Conservation (phyloP, 2,797 vertebrate genomes). For the Hoplostethus mediterraneus region DNA sequence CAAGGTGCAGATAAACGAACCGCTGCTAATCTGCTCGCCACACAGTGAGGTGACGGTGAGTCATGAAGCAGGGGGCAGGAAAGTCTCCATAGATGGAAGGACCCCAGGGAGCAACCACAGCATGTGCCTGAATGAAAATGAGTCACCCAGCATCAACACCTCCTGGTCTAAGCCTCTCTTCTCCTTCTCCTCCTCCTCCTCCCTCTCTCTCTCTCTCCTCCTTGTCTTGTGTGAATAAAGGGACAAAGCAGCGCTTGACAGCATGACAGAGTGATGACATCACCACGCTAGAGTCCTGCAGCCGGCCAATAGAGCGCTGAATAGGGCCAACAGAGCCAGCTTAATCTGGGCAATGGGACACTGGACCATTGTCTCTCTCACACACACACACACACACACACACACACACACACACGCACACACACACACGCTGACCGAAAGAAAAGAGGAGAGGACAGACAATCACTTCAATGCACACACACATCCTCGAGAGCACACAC, state of each 20-base stretch:
- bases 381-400: conserved; percentile 1
- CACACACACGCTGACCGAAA: neutral
- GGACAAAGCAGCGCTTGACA: conserved; percentile 50
- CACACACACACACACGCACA: neutral
- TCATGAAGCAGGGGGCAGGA: conserved; percentile 14
- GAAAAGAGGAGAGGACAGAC: neutral
- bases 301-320: conserved; percentile 12
- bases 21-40: conserved; percentile 29
- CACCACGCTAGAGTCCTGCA: conserved; percentile 21
- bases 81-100: conserved; percentile 6
- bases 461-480: conserved; percentile 2
- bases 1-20: conserved; percentile 14
- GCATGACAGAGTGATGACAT: conserved; percentile 45
- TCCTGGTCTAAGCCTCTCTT: neutral
- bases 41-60: conserved; percentile 33
- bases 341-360: conserved; percentile 32
- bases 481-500: neutral
- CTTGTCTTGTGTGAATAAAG: conserved; percentile 5
- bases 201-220: neutral
- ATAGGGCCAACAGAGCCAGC: conserved; percentile 19
- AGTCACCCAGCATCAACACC: neutral
- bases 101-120: conserved; percentile 11
- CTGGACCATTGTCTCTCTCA: conserved; percentile 33
- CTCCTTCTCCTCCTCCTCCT: neutral
- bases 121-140: conserved; percentile 45